Evolutionary conservation across 2,797 vertebrate genomes (phyloP), one percentile per base, ranked within the genome.

Genomic region (Micropoecilia bifurca): DNA sequence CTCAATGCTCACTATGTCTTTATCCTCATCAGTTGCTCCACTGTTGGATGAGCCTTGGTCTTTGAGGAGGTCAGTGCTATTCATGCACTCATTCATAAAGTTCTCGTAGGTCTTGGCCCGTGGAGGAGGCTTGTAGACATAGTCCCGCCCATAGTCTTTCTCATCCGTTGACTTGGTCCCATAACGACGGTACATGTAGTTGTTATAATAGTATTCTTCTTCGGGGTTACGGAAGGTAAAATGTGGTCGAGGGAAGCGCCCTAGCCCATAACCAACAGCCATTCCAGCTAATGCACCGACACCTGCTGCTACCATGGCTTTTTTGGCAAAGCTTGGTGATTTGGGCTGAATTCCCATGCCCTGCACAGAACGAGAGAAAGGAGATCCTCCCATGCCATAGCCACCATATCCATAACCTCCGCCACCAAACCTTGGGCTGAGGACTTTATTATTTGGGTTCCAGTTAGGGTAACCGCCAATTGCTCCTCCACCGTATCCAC

Each of bases 381-480:
- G 92, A 47, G 96, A 96, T 0, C 95, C 95, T 63, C 95, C 94
- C 78, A 63, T 91, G 45, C 93, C 93, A 7, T 88, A 30, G 8
- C 92, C 83, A 18, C 92, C 91, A 0, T 90, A 73, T 9, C 92
- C 93, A 74, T 94, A 95, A 18, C 92, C 89, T 76, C 94, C 93
- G 50, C 92, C 92, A 28, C 93, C 95, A 45, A 80, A 95, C 33
- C 93, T 79, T 8, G 96, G 96, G 83, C 95, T 96, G 30, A 94
- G 91, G 80, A 96, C 95, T 81, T 93, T 91, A 83, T 96, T 96
- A 72, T 95, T 95, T 28, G 96, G 95, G 87, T 96, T 96, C 93
- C 93, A 95, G 86, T 96, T 96, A 30, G 90, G 82, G 71, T 86
- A 86, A 72, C 92, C 93, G 28, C 92, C 93, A 66, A 71, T 6